Percentiles rank a stretch among this genome's conserved stretches.
phyloP scores from a whole-genome alignment of 2,797 vertebrate genomes.

The Percopsis omiscomaycus region DNA sequence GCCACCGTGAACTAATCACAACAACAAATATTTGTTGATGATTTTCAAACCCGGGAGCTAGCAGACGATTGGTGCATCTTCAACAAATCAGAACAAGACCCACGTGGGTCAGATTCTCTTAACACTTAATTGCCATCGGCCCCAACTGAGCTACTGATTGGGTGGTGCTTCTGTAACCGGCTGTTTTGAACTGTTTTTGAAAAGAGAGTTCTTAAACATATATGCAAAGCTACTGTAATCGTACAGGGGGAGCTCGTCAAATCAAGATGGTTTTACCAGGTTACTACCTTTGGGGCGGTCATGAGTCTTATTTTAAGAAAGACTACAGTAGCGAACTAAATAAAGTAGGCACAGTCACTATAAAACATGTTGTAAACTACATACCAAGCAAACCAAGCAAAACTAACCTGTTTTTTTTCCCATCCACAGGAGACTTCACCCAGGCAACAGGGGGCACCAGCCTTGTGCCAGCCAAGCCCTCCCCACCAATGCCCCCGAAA shows the following conservation, averaged over 20 bases:
- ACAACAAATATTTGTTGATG: too few species aligned
- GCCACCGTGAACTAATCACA: too few species aligned
- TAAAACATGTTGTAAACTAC: not conserved
- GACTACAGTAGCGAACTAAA: constrained; percentile 29
- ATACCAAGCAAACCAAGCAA: not conserved
- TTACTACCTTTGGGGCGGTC: too few species aligned
- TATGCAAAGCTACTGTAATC: not conserved
- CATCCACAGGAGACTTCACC: constrained; percentile 83
- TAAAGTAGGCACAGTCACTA: constrained; percentile 6
- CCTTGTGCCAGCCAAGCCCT: constrained; percentile 84
- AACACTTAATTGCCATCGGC: too few species aligned
- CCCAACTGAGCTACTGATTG: too few species aligned
- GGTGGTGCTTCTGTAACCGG: too few species aligned
- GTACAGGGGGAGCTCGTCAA: not conserved
- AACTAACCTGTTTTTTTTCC: constrained; percentile 14
- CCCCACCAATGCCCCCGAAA: constrained; percentile 92
- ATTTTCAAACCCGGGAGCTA: too few species aligned
- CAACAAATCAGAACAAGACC: too few species aligned
- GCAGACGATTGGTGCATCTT: too few species aligned
- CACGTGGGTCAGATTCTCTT: too few species aligned
- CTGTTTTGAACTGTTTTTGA: too few species aligned
- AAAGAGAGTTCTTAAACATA: too few species aligned
- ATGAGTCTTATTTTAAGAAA: constrained; percentile 3
- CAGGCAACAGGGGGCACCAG: constrained; percentile 78
- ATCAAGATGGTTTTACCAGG: constrained; percentile 1